Evolutionary conservation across 2,888 invertebrate genomes (phyloP).

Genomic region (Portevinia maculata): DNA sequence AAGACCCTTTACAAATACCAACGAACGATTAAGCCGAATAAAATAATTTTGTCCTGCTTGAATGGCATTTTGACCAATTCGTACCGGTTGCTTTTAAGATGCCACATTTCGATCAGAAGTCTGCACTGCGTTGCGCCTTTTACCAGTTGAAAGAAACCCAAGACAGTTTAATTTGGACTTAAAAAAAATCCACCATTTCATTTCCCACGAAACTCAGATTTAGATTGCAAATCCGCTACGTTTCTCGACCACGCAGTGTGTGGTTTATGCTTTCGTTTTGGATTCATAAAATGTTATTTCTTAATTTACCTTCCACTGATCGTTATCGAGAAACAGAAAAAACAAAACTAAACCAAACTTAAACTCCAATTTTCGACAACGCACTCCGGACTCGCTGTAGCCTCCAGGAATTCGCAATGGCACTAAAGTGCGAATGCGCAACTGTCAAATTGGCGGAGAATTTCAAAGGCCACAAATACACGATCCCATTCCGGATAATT

Average conservation of each 20-base stretch:
- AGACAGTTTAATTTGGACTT: no score
- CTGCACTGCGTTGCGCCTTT: no score
- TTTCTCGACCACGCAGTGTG: conserved; percentile 58
- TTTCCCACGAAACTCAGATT: not conserved
- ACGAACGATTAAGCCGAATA: no score
- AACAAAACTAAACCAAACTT: no score
- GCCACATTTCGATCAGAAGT: no score
- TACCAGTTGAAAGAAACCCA: no score
- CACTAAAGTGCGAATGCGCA: conserved; percentile 73
- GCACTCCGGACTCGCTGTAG: conserved; percentile 39
- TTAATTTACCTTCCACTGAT: conserved; percentile 53
- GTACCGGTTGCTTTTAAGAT: no score
- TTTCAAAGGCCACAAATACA: conserved; percentile 55
- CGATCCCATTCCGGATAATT: conserved; percentile 70
- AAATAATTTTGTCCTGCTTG: no score
- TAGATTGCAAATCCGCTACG: conserved; percentile 20
- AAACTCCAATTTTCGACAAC: conserved; percentile 65
- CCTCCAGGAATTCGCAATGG: conserved; percentile 64
- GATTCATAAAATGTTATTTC: conserved; percentile 56
- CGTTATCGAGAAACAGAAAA: conserved; percentile 12
- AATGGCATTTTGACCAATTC: no score
- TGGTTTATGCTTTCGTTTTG: conserved; percentile 11
- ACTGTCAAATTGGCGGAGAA: conserved; percentile 66
- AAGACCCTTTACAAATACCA: no score
- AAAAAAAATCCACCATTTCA: not conserved